These are phyloP conservation scores for Alcedo atthis DNA, from an alignment of 2,797 vertebrate species.

Conservation along the genomic window DNA sequence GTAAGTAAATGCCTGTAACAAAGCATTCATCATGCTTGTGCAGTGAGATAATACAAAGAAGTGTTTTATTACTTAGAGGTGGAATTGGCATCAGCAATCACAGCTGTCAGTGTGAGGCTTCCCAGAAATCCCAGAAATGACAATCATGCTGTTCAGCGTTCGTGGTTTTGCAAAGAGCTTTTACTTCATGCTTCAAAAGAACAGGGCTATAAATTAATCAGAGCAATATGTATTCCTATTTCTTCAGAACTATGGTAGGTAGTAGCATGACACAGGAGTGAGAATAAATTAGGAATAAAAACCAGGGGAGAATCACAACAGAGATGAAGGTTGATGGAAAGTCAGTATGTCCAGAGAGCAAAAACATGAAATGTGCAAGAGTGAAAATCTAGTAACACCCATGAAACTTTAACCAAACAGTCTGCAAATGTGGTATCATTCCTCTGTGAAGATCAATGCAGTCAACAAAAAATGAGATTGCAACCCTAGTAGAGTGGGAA, in stretches of 20 bases:
- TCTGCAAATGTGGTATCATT: background rate
- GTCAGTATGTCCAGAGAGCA: background rate
- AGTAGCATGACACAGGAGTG: background rate
- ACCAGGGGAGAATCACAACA: background rate
- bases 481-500: background rate
- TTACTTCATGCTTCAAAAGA: slow-evolving; percentile 3
- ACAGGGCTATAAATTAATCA: background rate
- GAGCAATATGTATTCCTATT: background rate
- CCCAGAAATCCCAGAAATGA: slow-evolving; percentile 60
- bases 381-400: background rate
- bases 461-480: background rate
- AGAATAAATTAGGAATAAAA: background rate
- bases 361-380: background rate
- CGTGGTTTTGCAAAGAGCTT: background rate
- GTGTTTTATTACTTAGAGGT: slow-evolving; percentile 55
- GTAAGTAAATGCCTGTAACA: slow-evolving; percentile 50
- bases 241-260: background rate
- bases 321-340: background rate
- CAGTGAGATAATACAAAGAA: slow-evolving; percentile 65
- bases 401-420: background rate
- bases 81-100: slow-evolving; percentile 40
- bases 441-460: background rate
- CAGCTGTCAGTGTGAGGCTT: slow-evolving; percentile 56
- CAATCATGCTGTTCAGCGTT: slow-evolving; percentile 10
- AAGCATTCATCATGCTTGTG: slow-evolving; percentile 68